Conservation (phyloP, 37 sponge, comb jelly and placozoan species). For the Amphimedon queenslandica region DNA sequence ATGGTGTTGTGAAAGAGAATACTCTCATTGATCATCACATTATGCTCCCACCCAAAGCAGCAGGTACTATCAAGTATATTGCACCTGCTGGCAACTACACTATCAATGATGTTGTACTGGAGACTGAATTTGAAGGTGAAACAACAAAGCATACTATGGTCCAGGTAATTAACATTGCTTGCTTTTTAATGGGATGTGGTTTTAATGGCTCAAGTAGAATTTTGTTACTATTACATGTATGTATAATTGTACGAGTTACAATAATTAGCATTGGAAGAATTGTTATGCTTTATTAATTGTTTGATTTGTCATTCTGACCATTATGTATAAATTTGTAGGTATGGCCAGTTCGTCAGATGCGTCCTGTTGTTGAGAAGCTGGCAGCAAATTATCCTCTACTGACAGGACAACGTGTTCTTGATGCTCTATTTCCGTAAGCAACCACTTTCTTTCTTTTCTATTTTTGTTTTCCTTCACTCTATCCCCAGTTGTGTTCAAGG, state of each 20-base stretch:
- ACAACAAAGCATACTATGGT: constrained; percentile 77
- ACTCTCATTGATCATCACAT: constrained; percentile 81
- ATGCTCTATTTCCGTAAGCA: constrained; percentile 97
- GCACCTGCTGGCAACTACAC: constrained; percentile 87
- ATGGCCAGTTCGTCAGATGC: constrained; percentile 96
- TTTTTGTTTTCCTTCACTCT: background rate
- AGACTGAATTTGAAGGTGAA: constrained; percentile 95
- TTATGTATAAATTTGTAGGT: too few species aligned
- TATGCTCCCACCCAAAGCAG: constrained; percentile 86
- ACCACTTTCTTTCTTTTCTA: background rate
- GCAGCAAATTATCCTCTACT: constrained; percentile 96
- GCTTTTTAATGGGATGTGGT: too few species aligned
- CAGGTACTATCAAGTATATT: constrained; percentile 86
- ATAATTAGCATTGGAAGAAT: too few species aligned
- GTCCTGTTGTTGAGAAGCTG: constrained; percentile 91
- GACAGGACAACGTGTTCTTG: constrained; percentile 97
- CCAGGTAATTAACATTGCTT: constrained; percentile 87
- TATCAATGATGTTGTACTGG: constrained; percentile 82
- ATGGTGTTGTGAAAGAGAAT: constrained; percentile 88
- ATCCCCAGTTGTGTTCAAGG: constrained; percentile 90
- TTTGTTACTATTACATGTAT: too few species aligned
- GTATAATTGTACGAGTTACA: too few species aligned
- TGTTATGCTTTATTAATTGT: too few species aligned
- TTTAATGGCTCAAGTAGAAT: too few species aligned
- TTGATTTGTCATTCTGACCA: too few species aligned